Base-by-base conservation (phyloP, 2,113 vertebrate species). In the Aramus guarauna region DNA sequence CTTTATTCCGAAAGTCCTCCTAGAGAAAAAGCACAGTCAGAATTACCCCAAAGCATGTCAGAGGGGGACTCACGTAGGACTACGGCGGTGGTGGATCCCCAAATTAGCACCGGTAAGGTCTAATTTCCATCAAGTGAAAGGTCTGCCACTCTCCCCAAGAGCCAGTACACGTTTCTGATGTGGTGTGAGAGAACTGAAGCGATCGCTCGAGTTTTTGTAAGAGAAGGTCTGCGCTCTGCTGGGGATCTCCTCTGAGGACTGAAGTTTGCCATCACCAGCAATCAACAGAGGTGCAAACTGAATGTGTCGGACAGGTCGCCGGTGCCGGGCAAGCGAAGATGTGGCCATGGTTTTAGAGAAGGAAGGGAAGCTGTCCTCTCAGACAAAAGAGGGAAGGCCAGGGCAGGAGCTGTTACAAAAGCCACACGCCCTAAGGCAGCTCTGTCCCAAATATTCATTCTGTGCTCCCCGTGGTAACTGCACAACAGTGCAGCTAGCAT, bases 1-100 rank as follows among this genome's bases (percentile, higher is more conserved):
- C 99, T 96, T 99, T 99, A 97, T 73, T 99, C 78, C 99, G 98
- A 58, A 99, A 99, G 91, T 99, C 99, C 96, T 99, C 99, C 99
- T 99, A 10, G 12, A 19, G 36, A 47, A 21, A 88, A 92, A 52
- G 80, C 68, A 92, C 22, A 88, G 77, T 6, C 83, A 79, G 37
- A 13, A 36, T 95, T 32, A 95, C 7, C 36, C 10, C 2, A 0
- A 0, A 17, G 41, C 23, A 34, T 2, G 3, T 15, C 56, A 63
- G 37, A 52, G 37, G 24, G 6, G n/a, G 19, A 3, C 41, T 74
- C 50, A 1, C 1, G 0, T 0, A 39, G 64, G 8, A 16, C 24
- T 2, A 8, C 6, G 13, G 69, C 1, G 2, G 53, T 56, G 87
- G 29, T 18, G 47, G 2, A 18, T 29, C 22, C 56, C 41, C 67